Evolutionary conservation across 2,113 vertebrate species (phyloP).

Genomic region (Syrrhaptes paradoxus): DNA sequence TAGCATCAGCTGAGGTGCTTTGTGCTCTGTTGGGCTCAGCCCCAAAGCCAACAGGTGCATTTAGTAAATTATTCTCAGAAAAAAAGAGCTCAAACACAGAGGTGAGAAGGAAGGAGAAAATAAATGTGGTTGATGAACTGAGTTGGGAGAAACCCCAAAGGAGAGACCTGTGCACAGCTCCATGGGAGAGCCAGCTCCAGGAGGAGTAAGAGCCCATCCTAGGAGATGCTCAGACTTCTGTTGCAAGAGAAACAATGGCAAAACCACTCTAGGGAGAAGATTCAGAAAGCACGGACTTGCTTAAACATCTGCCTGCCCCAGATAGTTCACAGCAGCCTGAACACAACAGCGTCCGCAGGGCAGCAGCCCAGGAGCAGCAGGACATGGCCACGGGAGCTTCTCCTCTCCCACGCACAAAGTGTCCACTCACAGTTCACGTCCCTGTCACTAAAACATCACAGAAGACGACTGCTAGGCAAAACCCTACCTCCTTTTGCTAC

Average conservation of each 20-base stretch:
- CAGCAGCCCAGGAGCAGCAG: not conserved
- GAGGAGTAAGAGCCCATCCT: not conserved
- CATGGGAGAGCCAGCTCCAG: not conserved
- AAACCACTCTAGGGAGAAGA: not conserved
- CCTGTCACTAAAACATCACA: not conserved
- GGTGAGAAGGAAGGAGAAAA: not conserved
- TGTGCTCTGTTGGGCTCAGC: not conserved
- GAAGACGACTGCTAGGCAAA: not conserved
- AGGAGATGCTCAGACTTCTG: not conserved
- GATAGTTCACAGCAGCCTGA: not conserved
- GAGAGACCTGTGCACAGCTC: not conserved
- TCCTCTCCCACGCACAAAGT: not conserved
- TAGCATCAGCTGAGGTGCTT: not conserved
- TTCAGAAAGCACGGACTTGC: not conserved
- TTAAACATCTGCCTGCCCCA: not conserved
- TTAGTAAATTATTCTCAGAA: not conserved
- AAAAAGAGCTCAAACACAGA: not conserved
- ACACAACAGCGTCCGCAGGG: not conserved
- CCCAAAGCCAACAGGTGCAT: not conserved
- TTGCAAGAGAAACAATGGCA: not conserved
- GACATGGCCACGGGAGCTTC: not conserved
- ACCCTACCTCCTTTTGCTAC: not conserved
- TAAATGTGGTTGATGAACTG: rapidly evolving
- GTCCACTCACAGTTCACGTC: not conserved
- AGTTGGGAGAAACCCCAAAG: not conserved